These are phyloP conservation scores for Channa argus DNA, from an alignment of 2,113 vertebrate genomes.

Conservation along the genomic window DNA sequence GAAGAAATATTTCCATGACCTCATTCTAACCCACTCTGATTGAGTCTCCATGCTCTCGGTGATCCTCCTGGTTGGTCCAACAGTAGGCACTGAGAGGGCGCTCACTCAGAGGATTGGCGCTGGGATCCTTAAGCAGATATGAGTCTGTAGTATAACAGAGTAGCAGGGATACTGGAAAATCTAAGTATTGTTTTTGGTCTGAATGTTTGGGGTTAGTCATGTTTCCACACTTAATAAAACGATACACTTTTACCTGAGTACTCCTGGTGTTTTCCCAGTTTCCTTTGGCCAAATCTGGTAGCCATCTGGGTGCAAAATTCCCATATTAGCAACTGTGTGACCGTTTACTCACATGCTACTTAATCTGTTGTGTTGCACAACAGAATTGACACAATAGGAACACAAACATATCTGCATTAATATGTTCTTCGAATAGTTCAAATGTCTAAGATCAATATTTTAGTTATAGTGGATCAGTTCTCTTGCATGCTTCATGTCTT, in stretches of 20 bases:
- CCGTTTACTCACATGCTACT: background rate
- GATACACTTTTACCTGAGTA: slow-evolving; percentile 39
- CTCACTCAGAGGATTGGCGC: slow-evolving; percentile 6
- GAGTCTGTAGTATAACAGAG: slow-evolving; percentile 28
- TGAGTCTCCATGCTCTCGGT: slow-evolving; percentile 15
- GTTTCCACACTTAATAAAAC: too few relatives aligned
- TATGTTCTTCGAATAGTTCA: background rate
- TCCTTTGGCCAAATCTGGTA: slow-evolving; percentile 40
- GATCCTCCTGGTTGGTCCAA: slow-evolving; percentile 48
- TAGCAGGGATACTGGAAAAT: too few relatives aligned
- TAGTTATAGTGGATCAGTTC: background rate
- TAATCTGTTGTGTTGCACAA: background rate
- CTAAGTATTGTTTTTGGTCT: too few relatives aligned
- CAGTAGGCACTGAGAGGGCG: slow-evolving; percentile 21
- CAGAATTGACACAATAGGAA: background rate
- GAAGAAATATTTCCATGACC: background rate
- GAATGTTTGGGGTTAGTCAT: too few relatives aligned
- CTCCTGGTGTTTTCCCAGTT: background rate
- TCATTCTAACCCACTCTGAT: slow-evolving; percentile 57
- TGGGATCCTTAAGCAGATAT: slow-evolving; percentile 8
- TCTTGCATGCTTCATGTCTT: background rate
- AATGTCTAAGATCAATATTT: background rate
- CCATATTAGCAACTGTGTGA: background rate
- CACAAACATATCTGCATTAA: background rate
- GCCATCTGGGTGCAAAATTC: slow-evolving; percentile 44